These are phyloP conservation scores for Rhinophrynus dorsalis DNA, from an alignment of 2,797 vertebrate species.

Conservation along the genomic window DNA sequence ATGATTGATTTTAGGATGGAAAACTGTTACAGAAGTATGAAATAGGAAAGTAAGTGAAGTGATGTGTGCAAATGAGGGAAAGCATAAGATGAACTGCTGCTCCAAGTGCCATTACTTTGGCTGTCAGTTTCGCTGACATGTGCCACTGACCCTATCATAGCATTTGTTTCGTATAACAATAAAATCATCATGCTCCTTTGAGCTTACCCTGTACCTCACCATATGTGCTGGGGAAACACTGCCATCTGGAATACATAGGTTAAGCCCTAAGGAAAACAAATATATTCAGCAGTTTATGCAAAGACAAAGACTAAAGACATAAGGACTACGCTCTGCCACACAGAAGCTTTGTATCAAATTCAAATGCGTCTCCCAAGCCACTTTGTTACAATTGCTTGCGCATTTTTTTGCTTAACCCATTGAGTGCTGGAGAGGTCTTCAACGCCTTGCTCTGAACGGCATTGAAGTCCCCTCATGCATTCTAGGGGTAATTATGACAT, in stretches of 20 bases:
- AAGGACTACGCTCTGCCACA: slow-evolving; percentile 13
- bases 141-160: slow-evolving; percentile 47
- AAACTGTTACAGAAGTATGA: neutral
- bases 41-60: neutral
- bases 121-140: slow-evolving; percentile 37
- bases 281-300: slow-evolving; percentile 65
- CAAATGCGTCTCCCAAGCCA: slow-evolving; percentile 11
- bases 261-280: slow-evolving; percentile 61
- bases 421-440: too few relatives aligned
- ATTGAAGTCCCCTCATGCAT: too few relatives aligned
- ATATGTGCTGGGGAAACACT: slow-evolving; percentile 61
- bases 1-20: slow-evolving; percentile 9
- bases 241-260: slow-evolving; percentile 64
- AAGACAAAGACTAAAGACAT: slow-evolving; percentile 58
- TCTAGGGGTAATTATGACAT: too few relatives aligned
- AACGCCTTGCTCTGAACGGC: too few relatives aligned
- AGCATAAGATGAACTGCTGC: neutral
- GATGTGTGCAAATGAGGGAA: neutral
- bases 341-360: slow-evolving; percentile 11
- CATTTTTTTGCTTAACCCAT: too few relatives aligned
- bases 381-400: neutral
- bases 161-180: slow-evolving; percentile 41
- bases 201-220: slow-evolving; percentile 50
- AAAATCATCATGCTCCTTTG: slow-evolving; percentile 51
- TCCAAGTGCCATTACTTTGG: slow-evolving; percentile 45